These are phyloP conservation scores for Alauda arvensis DNA, from an alignment of 2,797 vertebrate genomes.

Conservation along the genomic window DNA sequence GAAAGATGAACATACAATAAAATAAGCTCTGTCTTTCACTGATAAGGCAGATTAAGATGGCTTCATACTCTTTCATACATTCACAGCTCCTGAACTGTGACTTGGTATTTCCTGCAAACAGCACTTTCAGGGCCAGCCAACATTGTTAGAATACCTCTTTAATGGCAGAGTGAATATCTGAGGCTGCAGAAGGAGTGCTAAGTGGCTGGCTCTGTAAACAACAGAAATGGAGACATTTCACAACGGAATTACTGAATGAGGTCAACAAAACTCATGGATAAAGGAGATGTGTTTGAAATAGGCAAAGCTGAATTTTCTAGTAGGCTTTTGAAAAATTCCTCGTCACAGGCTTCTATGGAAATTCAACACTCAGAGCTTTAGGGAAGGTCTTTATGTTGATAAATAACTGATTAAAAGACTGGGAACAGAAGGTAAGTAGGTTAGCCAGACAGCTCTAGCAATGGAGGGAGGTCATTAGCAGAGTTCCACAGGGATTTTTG, in stretches of 20 bases:
- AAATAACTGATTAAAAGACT: slow-evolving; percentile 45
- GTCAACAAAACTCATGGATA: background rate
- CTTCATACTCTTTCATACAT: background rate
- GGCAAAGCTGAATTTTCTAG: slow-evolving; percentile 21
- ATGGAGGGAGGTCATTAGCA: slow-evolving; percentile 21
- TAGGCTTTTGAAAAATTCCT: slow-evolving; percentile 34
- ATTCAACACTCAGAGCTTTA: slow-evolving; percentile 12
- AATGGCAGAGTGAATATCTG: background rate
- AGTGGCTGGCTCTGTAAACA: background rate
- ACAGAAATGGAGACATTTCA: background rate
- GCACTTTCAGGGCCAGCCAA: background rate
- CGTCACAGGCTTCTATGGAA: slow-evolving; percentile 33
- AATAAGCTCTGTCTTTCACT: background rate
- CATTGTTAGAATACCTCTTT: background rate
- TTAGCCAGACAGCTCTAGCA: slow-evolving; percentile 27
- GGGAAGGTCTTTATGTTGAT: slow-evolving; percentile 44
- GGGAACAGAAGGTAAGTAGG: slow-evolving; percentile 42
- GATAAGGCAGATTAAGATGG: background rate
- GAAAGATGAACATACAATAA: background rate
- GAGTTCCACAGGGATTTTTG: slow-evolving; percentile 28
- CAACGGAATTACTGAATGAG: background rate
- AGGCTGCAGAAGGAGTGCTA: background rate
- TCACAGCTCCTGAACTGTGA: background rate
- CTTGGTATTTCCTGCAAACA: background rate
- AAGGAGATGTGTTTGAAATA: slow-evolving; percentile 15